phyloP scores from a whole-genome alignment of 2,797 vertebrate species.

The Salmo trutta region DNA sequence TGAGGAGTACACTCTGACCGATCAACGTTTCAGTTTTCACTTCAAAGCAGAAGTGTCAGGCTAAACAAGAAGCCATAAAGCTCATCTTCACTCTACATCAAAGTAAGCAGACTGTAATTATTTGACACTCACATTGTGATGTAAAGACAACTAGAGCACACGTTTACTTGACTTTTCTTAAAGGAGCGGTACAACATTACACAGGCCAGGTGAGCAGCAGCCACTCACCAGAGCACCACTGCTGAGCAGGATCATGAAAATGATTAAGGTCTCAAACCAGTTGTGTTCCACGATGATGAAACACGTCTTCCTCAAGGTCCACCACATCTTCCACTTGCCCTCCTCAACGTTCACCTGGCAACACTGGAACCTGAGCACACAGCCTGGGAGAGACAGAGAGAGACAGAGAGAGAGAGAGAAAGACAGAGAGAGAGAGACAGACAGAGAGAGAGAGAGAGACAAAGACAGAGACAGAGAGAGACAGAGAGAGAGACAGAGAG shows the following conservation, averaged over 20 bases:
- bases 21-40: too few species aligned
- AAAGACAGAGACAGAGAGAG: neutral
- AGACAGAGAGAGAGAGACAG: neutral
- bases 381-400: conserved; percentile 73
- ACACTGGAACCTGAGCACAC: conserved; percentile 90
- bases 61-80: too few species aligned
- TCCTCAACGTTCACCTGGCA: conserved; percentile 90
- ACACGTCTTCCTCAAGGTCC: conserved; percentile 95
- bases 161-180: neutral
- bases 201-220: neutral
- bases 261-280: conserved; percentile 99
- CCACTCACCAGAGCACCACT: conserved; percentile 91
- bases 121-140: too few species aligned
- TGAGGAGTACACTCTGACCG: too few species aligned
- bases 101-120: too few species aligned
- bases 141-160: neutral
- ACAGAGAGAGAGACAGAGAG: neutral
- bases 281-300: conserved; percentile 98
- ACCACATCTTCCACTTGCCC: conserved; percentile 88
- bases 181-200: neutral
- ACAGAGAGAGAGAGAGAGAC: neutral
- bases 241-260: conserved; percentile 99
- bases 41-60: too few species aligned
- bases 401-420: neutral
- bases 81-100: too few species aligned